These are phyloP conservation scores for Patella pellucida DNA, from an alignment of 2,888 invertebrate species.

Conservation along the genomic window DNA sequence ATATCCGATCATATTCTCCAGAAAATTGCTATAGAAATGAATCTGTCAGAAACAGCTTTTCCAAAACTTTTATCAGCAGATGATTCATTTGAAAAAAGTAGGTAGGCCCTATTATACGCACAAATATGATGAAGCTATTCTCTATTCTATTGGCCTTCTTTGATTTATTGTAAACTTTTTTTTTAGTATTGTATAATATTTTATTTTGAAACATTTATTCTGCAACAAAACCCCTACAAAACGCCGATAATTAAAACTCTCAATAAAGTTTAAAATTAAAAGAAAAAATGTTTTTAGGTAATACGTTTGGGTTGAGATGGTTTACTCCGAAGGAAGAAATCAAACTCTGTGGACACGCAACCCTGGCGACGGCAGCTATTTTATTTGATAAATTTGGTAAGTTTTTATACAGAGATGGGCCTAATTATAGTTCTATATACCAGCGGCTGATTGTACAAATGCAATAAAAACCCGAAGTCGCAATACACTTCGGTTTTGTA, in stretches of 20 bases:
- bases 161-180: no score
- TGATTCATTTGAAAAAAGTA: not conserved
- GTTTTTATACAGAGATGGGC: not conserved
- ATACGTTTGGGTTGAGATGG: constrained; percentile 73
- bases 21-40: constrained; percentile 74
- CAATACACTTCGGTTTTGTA: no score
- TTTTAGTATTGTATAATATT: no score
- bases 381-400: constrained; percentile 69
- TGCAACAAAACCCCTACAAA: no score
- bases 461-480: no score
- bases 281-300: constrained; percentile 40
- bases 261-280: no score
- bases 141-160: no score
- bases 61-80: not conserved
- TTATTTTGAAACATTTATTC: no score
- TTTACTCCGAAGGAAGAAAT: constrained; percentile 75
- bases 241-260: no score
- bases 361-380: constrained; percentile 73
- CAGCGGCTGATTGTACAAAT: no score
- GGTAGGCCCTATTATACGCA: not conserved
- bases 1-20: constrained; percentile 56
- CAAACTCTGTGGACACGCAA: constrained; percentile 75
- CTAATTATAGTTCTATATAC: no score
- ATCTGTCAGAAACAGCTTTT: constrained; percentile 75
- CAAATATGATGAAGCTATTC: not conserved